A percentile compares a stretch with the other conserved stretches of the same genome.
phyloP scores from a whole-genome alignment of 2,888 invertebrate species.

The Agapostemon virescens region DNA sequence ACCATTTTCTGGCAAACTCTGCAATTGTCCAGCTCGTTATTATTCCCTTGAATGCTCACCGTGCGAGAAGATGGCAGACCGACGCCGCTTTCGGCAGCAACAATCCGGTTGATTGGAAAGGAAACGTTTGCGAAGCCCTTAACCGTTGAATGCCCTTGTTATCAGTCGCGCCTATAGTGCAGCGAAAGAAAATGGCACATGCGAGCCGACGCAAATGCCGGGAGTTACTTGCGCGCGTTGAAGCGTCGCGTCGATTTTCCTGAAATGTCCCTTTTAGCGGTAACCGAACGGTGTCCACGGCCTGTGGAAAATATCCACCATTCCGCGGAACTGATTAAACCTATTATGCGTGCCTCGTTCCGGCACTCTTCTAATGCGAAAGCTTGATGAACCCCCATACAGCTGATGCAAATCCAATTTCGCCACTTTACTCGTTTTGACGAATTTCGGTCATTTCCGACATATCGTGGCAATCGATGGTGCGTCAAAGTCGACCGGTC shows the following conservation, averaged over 20 bases:
- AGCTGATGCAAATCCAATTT: conserved; percentile 4
- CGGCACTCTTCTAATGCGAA: not conserved
- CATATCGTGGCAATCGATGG: conserved; percentile 7
- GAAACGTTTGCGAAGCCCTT: conserved; percentile 72
- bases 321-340: conserved; percentile 29
- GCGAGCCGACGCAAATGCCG: conserved; percentile 27
- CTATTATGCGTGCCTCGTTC: conserved; percentile 1
- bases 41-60: conserved; percentile 20
- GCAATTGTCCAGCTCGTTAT: not conserved
- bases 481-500: not conserved
- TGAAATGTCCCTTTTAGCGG: not conserved
- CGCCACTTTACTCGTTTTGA: not conserved
- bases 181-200: conserved; percentile 32
- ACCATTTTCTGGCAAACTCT: not conserved
- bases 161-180: conserved; percentile 49
- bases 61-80: conserved; percentile 35
- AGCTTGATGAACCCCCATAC: not conserved
- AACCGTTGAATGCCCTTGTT: conserved; percentile 75
- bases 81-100: conserved; percentile 62
- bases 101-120: conserved; percentile 75
- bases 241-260: conserved; percentile 35
- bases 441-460: conserved; percentile 23
- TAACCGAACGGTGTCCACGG: not conserved
- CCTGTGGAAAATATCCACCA: not conserved
- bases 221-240: conserved; percentile 21